A percentile compares a stretch with the other conserved stretches of the same genome.
phyloP scores from a whole-genome alignment of 2,797 vertebrate species.

The Euthynnus affinis region DNA sequence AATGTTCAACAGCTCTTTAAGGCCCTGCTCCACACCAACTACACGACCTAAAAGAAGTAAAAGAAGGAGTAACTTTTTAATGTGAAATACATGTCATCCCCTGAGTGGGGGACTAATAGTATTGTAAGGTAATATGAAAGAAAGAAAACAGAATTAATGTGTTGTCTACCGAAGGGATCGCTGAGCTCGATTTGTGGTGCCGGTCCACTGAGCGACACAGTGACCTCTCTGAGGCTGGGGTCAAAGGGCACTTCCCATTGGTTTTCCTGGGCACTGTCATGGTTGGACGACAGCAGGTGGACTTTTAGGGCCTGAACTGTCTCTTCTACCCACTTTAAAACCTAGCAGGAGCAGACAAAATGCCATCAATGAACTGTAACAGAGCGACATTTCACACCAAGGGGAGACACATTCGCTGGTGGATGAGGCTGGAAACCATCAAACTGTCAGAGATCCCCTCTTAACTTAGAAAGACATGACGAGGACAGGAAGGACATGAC shows the following conservation, averaged over 20 bases:
- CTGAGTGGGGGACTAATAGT: background rate
- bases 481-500: slow-evolving; percentile 51
- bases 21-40: slow-evolving; percentile 87
- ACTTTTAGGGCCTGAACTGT: slow-evolving; percentile 95
- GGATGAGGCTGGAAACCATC: slow-evolving; percentile 29
- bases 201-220: slow-evolving; percentile 94
- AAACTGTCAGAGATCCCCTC: slow-evolving; percentile 31
- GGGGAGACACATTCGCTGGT: slow-evolving; percentile 12
- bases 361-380: slow-evolving; percentile 3
- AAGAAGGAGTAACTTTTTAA: background rate
- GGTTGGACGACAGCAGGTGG: slow-evolving; percentile 93
- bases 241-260: slow-evolving; percentile 93
- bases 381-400: background rate
- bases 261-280: slow-evolving; percentile 88
- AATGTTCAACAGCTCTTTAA: slow-evolving; percentile 92
- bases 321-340: slow-evolving; percentile 97
- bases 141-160: background rate
- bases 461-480: slow-evolving; percentile 26
- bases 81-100: background rate
- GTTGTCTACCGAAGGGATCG: slow-evolving; percentile 89
- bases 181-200: slow-evolving; percentile 89
- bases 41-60: slow-evolving; percentile 82
- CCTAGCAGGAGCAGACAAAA: slow-evolving; percentile 80
- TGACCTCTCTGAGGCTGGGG: slow-evolving; percentile 94
- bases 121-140: background rate